Evolutionary conservation across 2,888 invertebrate species (phyloP), one percentile per base, ranked within the genome.

Genomic region (Pollenia amentaria): DNA sequence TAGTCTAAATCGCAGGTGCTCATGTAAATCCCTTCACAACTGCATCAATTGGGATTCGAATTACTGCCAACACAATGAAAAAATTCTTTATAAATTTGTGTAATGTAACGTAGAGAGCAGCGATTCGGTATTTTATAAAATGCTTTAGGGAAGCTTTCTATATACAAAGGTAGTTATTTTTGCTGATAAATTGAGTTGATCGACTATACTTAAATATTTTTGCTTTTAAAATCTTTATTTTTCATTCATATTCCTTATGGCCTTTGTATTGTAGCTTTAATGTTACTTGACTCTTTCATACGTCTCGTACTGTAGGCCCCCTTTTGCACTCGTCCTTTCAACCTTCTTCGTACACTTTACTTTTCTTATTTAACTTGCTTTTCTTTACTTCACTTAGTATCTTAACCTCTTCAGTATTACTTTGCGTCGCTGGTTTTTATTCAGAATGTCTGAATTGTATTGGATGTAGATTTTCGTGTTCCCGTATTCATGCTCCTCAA

Each of bases 371-470:
- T 77, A 69, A 78, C 65, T 16, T 83, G 55, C 16, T 38, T 73
- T 48, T 44, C 38, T 70, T 70, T 40, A 55, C 55, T 55, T 69
- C n/a, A 70, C 42, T 72, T 65, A 29, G 29, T 29, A 72, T 77
- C 77, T 83, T 77, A 65, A 83, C 70, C 77, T 72, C 64, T 77
- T 77, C 77, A 77, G 70, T 29, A 70, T 77, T 83, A 83, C 77
- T 83, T 83, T 77, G 18, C n/a, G 16, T 40, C 29, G 38, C 46
- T 65, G 18, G 38, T 44, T 29, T 46, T 9, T 38, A 18, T 55
- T 18, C 18, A 53, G 9, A 73, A 42, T 16, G 40, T 12, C n/a
- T 60, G 40, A 69, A 78, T 65, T 67, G n/a, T 73, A 46, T 14
- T 16, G 65, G 7, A 42, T 40, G 64, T 38, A 44, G n/a, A 3